phyloP scores from a whole-genome alignment of 2,113 vertebrate genomes.

The Thomomys bottae region DNA sequence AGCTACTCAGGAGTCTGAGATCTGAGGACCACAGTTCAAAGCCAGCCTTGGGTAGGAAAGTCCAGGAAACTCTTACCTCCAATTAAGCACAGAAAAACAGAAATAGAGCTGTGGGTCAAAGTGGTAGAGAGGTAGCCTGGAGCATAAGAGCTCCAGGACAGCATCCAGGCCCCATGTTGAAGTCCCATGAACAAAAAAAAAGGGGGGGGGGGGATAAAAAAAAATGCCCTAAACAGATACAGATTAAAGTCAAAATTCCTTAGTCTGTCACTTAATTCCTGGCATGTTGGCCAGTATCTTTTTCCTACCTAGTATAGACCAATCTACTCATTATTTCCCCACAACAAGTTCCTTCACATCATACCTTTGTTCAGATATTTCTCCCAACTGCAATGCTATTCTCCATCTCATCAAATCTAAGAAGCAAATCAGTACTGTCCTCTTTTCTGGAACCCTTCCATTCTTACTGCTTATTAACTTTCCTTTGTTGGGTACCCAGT shows the following conservation, averaged over 20 bases:
- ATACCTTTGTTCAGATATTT: slow-evolving; percentile 34
- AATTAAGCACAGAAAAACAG: too few species aligned
- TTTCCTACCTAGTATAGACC: not conserved
- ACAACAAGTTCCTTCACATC: slow-evolving; percentile 43
- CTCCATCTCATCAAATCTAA: slow-evolving; percentile 23
- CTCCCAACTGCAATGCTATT: not conserved
- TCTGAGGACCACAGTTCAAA: too few species aligned
- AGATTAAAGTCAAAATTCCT: slow-evolving; percentile 46
- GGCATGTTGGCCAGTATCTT: not conserved
- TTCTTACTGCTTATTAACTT: not conserved
- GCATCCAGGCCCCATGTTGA: too few species aligned
- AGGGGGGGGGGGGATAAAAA: not conserved
- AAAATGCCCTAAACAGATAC: not conserved
- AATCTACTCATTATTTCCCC: slow-evolving; percentile 24
- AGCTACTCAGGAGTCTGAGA: too few species aligned
- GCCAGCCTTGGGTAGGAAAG: too few species aligned
- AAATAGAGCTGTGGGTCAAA: too few species aligned
- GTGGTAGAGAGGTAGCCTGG: too few species aligned
- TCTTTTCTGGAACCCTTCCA: slow-evolving; percentile 8
- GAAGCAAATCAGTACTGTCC: slow-evolving; percentile 8
- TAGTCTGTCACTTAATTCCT: not conserved
- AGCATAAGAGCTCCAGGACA: too few species aligned
- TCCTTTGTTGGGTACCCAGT: not conserved
- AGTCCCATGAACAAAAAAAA: too few species aligned
- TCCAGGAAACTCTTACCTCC: too few species aligned